phyloP scores from a whole-genome alignment of 2,888 invertebrate species.

The Limenitis camilla region DNA sequence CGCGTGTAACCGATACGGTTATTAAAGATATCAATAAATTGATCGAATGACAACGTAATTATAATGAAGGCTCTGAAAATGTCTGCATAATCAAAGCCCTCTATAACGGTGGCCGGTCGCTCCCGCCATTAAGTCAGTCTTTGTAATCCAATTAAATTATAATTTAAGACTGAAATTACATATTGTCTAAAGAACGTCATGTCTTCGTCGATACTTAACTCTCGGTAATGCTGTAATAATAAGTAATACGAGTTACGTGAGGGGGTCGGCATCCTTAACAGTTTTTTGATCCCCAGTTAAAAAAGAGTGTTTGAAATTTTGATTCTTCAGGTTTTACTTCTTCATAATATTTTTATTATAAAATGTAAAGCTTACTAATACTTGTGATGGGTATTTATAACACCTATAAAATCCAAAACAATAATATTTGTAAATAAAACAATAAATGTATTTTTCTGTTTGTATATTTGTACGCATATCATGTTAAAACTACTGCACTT shows the following conservation, averaged over 20 bases:
- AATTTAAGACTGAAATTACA: conserved; percentile 28
- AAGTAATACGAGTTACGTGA: neutral
- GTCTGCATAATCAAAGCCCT: conserved; percentile 40
- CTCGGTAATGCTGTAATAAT: neutral
- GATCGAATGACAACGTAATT: conserved; percentile 55
- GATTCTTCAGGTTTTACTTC: too few species aligned
- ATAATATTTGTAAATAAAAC: too few species aligned
- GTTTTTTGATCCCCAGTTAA: too few species aligned
- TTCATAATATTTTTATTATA: conserved; percentile 14
- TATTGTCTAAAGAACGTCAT: conserved; percentile 31
- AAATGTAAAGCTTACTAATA: too few species aligned
- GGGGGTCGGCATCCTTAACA: neutral
- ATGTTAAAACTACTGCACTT: too few species aligned
- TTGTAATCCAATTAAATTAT: conserved; percentile 47
- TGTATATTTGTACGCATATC: too few species aligned
- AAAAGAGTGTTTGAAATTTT: too few species aligned
- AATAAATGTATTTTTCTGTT: too few species aligned
- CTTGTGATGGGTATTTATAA: too few species aligned
- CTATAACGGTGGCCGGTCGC: conserved; percentile 31
- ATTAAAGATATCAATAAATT: conserved; percentile 56
- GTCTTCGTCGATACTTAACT: conserved; percentile 13
- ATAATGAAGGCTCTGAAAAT: conserved; percentile 42
- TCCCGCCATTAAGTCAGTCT: conserved; percentile 45
- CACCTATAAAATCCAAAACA: too few species aligned
- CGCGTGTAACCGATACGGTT: conserved; percentile 46